phyloP scores from a whole-genome alignment of 2,797 vertebrate genomes.

The Nannoperca obscura region DNA sequence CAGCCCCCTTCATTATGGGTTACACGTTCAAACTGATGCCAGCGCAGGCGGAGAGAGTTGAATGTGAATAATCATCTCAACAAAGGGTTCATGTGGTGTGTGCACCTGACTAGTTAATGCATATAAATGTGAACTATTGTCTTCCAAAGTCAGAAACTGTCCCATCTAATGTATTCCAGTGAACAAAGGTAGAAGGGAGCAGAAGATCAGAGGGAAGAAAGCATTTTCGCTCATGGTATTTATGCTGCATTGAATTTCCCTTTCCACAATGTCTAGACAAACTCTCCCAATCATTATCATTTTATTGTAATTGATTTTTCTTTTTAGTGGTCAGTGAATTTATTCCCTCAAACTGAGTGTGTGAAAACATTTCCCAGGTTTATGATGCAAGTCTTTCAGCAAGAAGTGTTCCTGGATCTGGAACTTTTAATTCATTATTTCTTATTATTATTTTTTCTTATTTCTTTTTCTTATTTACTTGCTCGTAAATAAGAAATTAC shows the following conservation, averaged over 20 bases:
- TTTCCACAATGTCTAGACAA: constrained; percentile 45
- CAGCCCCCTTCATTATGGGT: constrained; percentile 20
- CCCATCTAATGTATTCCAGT: constrained; percentile 26
- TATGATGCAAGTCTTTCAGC: constrained; percentile 20
- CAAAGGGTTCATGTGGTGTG: constrained; percentile 37
- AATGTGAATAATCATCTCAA: constrained; percentile 38
- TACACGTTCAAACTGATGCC: constrained; percentile 7
- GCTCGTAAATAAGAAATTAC: too few species aligned
- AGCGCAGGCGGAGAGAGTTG: background rate
- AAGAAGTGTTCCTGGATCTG: constrained; percentile 14
- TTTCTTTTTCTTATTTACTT: constrained; percentile 33
- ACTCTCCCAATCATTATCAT: constrained; percentile 51
- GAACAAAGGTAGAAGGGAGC: constrained; percentile 53
- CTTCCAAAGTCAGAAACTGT: constrained; percentile 32
- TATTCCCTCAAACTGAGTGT: constrained; percentile 20
- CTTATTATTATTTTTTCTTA: background rate
- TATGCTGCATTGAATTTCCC: constrained; percentile 47
- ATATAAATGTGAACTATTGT: constrained; percentile 58
- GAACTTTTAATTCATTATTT: constrained; percentile 9
- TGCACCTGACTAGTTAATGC: constrained; percentile 48
- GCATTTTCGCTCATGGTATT: constrained; percentile 44
- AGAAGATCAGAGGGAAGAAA: constrained; percentile 57
- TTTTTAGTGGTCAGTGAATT: constrained; percentile 37
- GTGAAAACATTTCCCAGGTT: constrained; percentile 39
- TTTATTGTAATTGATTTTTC: constrained; percentile 55